phyloP scores from a whole-genome alignment of 2,888 invertebrate species.

The Brachyopa scutellaris region DNA sequence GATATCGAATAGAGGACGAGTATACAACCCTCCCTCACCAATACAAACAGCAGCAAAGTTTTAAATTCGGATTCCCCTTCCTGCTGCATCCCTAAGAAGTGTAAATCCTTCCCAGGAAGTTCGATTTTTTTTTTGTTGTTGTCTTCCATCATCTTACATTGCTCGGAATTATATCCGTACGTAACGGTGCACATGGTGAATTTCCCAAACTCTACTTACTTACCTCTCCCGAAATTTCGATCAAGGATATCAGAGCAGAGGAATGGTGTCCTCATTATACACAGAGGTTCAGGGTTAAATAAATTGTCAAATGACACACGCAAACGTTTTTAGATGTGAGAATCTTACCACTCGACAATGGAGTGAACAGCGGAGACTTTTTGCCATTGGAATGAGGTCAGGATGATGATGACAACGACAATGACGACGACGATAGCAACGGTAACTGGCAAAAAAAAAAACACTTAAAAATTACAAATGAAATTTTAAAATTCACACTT shows the following conservation, averaged over 20 bases:
- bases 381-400: slow-evolving; percentile 50
- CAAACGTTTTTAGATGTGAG: slow-evolving; percentile 50
- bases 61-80: slow-evolving; percentile 34
- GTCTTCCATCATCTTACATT: slow-evolving; percentile 33
- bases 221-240: slow-evolving; percentile 74
- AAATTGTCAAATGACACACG: slow-evolving; percentile 68
- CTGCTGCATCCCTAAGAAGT: slow-evolving; percentile 31
- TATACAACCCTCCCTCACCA: not conserved
- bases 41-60: slow-evolving; percentile 34
- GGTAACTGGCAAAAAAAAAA: slow-evolving; percentile 63
- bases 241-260: slow-evolving; percentile 47
- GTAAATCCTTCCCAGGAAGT: slow-evolving; percentile 57
- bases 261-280: slow-evolving; percentile 63
- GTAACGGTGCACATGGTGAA: slow-evolving; percentile 79
- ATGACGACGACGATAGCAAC: slow-evolving; percentile 4
- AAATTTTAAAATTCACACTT: slow-evolving; percentile 72
- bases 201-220: slow-evolving; percentile 83
- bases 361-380: slow-evolving; percentile 19
- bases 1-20: slow-evolving; percentile 1
- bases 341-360: slow-evolving; percentile 63
- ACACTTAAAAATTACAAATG: slow-evolving; percentile 71
- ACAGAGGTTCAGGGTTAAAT: slow-evolving; percentile 68
- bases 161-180: slow-evolving; percentile 34
- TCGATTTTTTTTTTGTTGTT: slow-evolving; percentile 14
- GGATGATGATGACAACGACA: slow-evolving; percentile 4